A percentile compares a stretch with the other conserved stretches of the same genome.
Conservation (phyloP, 2,113 vertebrate genomes). For the Puntigrus tetrazona region DNA sequence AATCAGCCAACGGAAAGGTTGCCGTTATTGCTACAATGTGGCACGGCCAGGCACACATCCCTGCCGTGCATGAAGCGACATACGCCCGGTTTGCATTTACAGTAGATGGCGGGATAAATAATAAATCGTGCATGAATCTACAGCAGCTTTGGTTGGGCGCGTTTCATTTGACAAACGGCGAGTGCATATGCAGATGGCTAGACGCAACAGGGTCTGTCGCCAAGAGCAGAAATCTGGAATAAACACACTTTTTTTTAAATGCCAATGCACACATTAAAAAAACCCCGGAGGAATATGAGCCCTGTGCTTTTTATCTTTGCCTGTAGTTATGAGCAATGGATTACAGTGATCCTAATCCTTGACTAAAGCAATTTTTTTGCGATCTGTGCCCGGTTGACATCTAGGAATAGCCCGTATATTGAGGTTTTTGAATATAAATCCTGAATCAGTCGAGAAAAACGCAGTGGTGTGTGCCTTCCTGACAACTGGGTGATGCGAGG, state of each 20-base stretch:
- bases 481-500: constrained; percentile 50
- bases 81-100: background rate
- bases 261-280: background rate
- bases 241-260: background rate
- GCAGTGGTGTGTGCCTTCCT: constrained; percentile 6
- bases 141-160: background rate
- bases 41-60: background rate
- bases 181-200: background rate
- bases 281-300: background rate
- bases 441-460: background rate
- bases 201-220: background rate
- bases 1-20: constrained; percentile 19
- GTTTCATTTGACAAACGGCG: background rate
- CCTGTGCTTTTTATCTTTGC: background rate
- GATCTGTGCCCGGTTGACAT: background rate
- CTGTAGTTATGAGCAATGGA: background rate
- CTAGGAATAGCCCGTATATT: constrained; percentile 7
- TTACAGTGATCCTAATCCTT: constrained; percentile 31
- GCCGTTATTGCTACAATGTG: background rate
- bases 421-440: background rate
- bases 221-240: background rate
- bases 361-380: background rate
- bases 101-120: background rate
- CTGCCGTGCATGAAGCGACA: background rate
- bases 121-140: background rate